phyloP scores from a whole-genome alignment of 2,888 invertebrate genomes.

The Metellina segmentata region DNA sequence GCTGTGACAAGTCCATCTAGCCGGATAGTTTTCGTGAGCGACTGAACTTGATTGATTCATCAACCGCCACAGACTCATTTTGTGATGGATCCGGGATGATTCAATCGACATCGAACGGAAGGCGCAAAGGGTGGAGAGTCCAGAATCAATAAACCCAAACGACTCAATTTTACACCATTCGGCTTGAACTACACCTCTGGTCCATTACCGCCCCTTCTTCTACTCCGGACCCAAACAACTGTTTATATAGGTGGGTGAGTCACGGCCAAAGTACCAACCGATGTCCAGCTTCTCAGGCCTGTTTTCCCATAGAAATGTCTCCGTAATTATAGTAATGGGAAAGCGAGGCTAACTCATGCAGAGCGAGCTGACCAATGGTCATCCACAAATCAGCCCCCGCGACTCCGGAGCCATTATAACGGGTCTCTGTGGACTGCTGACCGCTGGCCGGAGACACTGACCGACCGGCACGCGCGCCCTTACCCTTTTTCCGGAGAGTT shows the following conservation, averaged over 20 bases:
- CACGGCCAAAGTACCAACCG: conserved; percentile 70
- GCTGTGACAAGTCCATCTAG: too few relatives aligned
- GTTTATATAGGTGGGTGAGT: conserved; percentile 69
- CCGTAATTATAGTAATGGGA: conserved; percentile 75
- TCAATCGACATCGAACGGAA: conserved; percentile 34
- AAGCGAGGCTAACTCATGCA: conserved; percentile 56
- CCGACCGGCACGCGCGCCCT: conserved; percentile 48
- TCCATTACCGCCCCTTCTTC: conserved; percentile 50
- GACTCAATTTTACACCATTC: conserved; percentile 74
- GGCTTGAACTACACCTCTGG: conserved; percentile 67
- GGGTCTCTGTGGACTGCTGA: conserved; percentile 60
- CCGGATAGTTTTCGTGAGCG: too few relatives aligned
- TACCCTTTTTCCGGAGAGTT: conserved; percentile 45
- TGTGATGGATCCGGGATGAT: conserved; percentile 39
- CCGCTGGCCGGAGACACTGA: conserved; percentile 62
- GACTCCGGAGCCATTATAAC: conserved; percentile 52
- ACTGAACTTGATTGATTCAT: neutral
- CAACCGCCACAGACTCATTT: neutral
- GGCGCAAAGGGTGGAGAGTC: conserved; percentile 44
- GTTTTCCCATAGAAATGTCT: conserved; percentile 63
- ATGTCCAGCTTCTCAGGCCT: conserved; percentile 69
- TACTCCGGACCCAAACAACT: conserved; percentile 37
- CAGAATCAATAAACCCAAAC: conserved; percentile 72
- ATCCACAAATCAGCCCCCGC: conserved; percentile 73
- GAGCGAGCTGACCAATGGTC: conserved; percentile 72